Percentiles rank a stretch among this genome's conserved stretches.
phyloP scores from a whole-genome alignment of 2,113 vertebrate genomes.

The Orcinus orca region DNA sequence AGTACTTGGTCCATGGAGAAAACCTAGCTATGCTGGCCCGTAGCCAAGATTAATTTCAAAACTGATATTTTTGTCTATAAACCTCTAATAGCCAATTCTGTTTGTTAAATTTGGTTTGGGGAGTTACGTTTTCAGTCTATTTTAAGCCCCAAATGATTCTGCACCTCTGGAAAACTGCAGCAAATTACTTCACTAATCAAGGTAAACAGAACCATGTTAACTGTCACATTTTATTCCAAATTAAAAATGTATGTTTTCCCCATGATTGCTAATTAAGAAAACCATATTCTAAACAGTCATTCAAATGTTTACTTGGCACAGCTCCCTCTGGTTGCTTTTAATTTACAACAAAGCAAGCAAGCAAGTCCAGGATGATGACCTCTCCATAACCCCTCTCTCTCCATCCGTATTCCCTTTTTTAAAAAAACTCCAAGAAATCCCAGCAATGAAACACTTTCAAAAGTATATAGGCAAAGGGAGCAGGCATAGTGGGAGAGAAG shows the following conservation, averaged over 20 bases:
- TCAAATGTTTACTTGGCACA: not conserved
- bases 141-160: not conserved
- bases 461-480: not conserved
- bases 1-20: not conserved
- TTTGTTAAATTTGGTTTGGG: conserved; percentile 35
- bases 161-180: not conserved
- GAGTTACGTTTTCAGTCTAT: conserved; percentile 48
- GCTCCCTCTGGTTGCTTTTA: conserved; percentile 17
- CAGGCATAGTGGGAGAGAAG: not conserved
- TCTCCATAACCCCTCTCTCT: not conserved
- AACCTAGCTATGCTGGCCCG: not conserved
- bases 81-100: not conserved
- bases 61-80: not conserved
- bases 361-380: not conserved
- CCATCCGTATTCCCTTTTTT: not conserved
- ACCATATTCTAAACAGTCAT: conserved; percentile 47
- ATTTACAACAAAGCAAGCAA: not conserved
- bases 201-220: conserved; percentile 53
- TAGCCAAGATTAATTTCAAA: conserved; percentile 28
- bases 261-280: conserved; percentile 57
- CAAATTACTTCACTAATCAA: conserved; percentile 47
- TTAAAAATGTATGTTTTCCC: conserved; percentile 55
- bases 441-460: not conserved
- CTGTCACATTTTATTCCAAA: conserved; percentile 26
- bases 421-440: not conserved